Evolutionary conservation across 2,888 invertebrate genomes (phyloP).

Genomic region (Polyploca ridens): DNA sequence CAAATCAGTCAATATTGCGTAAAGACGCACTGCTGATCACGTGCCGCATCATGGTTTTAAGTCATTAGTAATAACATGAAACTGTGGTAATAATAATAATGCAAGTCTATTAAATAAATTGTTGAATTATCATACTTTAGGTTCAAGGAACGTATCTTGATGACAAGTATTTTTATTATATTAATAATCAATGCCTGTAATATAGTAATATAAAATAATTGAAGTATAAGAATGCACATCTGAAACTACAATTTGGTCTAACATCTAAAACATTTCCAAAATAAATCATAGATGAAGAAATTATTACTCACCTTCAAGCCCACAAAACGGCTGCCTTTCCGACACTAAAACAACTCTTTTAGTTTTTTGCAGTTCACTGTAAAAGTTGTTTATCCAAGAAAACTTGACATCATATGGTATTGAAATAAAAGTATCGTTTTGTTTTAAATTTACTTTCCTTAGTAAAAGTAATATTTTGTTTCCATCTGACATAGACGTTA

Average conservation of each 20-base stretch:
- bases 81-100: neutral
- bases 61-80: neutral
- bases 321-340: constrained; percentile 54
- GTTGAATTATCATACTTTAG: no score
- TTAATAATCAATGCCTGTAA: no score
- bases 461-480: constrained; percentile 50
- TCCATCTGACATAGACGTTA: constrained; percentile 51
- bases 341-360: constrained; percentile 53
- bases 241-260: no score
- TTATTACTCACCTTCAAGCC: constrained; percentile 48
- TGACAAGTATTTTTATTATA: no score
- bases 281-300: neutral
- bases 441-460: constrained; percentile 35
- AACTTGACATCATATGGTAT: constrained; percentile 51
- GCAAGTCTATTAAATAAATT: no score
- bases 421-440: constrained; percentile 42
- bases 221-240: no score
- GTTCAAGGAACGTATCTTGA: no score
- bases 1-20: neutral
- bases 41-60: neutral
- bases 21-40: neutral
- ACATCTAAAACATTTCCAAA: neutral
- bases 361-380: constrained; percentile 47
- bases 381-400: constrained; percentile 50
- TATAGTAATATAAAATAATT: no score